Evolutionary conservation across 2,113 vertebrate genomes (phyloP).

Genomic region (Fulica atra): DNA sequence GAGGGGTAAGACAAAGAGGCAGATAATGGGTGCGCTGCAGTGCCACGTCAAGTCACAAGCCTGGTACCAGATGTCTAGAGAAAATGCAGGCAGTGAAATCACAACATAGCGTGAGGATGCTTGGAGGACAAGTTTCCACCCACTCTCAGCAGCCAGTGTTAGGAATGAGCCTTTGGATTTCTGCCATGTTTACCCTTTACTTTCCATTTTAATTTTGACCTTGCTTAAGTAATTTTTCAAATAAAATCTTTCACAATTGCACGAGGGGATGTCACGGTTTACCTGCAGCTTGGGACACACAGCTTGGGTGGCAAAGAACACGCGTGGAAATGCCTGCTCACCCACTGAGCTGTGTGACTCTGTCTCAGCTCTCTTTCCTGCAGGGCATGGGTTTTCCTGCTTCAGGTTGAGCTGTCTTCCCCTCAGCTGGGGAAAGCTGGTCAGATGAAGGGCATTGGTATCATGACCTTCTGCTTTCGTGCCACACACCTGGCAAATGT

Average conservation of each 20-base stretch:
- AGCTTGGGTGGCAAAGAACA: background rate
- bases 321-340: background rate
- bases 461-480: background rate
- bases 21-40: background rate
- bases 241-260: background rate
- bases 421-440: background rate
- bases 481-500: background rate
- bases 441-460: background rate
- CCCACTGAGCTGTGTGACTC: background rate
- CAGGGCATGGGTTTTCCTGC: background rate
- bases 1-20: background rate
- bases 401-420: background rate
- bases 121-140: constrained; percentile 2
- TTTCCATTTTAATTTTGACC: background rate
- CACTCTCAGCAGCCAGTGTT: background rate
- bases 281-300: background rate
- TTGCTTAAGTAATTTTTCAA: background rate
- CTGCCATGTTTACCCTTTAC: background rate
- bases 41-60: background rate
- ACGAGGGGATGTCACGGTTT: background rate
- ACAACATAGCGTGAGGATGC: background rate
- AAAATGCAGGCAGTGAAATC: constrained; percentile 5
- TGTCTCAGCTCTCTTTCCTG: background rate
- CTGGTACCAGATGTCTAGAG: background rate
- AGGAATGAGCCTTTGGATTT: background rate